Percentiles rank a stretch among this genome's conserved stretches.
These are phyloP conservation scores for Bruchidius siliquastri DNA, from an alignment of 2,888 invertebrate genomes.

Conservation along the genomic window DNA sequence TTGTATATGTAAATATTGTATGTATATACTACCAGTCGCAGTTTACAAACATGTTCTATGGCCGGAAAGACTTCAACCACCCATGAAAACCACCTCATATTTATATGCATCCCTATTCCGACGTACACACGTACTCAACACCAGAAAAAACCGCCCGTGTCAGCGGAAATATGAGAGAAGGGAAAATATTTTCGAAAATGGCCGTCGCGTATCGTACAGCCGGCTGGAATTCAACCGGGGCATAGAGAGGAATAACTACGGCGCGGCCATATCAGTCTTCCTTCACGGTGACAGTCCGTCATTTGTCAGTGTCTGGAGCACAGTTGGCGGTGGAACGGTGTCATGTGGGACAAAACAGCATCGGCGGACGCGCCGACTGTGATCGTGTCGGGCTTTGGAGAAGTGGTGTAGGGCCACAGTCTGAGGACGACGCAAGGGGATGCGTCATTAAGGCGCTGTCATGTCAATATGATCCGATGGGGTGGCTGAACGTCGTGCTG, in stretches of 20 bases:
- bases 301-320: constrained; percentile 52
- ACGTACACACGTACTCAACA: constrained; percentile 3
- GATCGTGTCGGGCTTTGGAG: constrained; percentile 18
- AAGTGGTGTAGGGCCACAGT: constrained; percentile 32
- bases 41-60: too few relatives aligned
- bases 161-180: constrained; percentile 40
- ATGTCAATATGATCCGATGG: constrained; percentile 50
- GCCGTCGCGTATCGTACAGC: constrained; percentile 22
- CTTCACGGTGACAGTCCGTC: constrained; percentile 53
- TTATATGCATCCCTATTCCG: constrained; percentile 40
- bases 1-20: too few relatives aligned
- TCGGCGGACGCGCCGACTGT: constrained; percentile 43
- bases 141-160: constrained; percentile 32
- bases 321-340: constrained; percentile 49
- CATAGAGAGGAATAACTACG: constrained; percentile 44
- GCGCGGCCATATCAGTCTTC: constrained; percentile 52
- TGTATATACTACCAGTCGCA: too few relatives aligned
- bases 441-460: constrained; percentile 51
- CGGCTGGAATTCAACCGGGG: constrained; percentile 39
- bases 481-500: constrained; percentile 35
- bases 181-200: constrained; percentile 46
- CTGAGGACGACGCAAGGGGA: constrained; percentile 41
- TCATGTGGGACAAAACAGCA: constrained; percentile 51
- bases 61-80: too few relatives aligned
- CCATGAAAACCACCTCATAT: constrained; percentile 41